Conservation (phyloP, 2,113 vertebrate species). For the Pycnonotus jocosus region DNA sequence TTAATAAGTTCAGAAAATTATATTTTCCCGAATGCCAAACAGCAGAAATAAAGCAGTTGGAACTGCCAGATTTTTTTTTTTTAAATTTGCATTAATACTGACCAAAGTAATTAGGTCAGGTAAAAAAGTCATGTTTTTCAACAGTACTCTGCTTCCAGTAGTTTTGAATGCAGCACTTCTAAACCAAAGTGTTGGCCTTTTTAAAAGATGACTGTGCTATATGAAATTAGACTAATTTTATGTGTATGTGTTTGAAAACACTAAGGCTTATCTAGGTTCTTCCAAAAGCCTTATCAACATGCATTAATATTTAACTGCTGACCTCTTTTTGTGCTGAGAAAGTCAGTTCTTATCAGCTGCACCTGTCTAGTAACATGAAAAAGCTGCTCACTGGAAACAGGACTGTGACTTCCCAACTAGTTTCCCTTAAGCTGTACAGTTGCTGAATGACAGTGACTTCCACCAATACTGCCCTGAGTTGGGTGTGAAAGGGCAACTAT, state of each 20-base stretch:
- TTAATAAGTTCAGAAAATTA: neutral
- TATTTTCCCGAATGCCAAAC: neutral
- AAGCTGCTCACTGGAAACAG: neutral
- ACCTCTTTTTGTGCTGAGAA: neutral
- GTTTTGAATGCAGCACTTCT: neutral
- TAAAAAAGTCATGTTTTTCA: neutral
- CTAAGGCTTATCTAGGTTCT: neutral
- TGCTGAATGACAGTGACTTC: neutral
- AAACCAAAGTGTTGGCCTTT: neutral
- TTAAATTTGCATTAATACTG: neutral
- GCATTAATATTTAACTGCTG: neutral
- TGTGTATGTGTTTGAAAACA: neutral
- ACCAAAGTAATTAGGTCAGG: neutral
- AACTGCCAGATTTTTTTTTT: neutral
- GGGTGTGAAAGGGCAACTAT: neutral
- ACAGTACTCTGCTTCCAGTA: neutral
- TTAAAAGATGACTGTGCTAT: neutral
- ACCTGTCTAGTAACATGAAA: neutral
- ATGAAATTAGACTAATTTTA: neutral
- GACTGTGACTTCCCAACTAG: neutral
- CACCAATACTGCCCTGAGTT: neutral
- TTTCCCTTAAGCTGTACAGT: neutral
- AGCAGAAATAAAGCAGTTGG: neutral
- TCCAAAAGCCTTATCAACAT: neutral
- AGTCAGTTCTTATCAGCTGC: neutral